Percentiles rank a stretch among this genome's conserved stretches.
phyloP scores from a whole-genome alignment of 2,797 vertebrate genomes.

The Oryzias sinensis region DNA sequence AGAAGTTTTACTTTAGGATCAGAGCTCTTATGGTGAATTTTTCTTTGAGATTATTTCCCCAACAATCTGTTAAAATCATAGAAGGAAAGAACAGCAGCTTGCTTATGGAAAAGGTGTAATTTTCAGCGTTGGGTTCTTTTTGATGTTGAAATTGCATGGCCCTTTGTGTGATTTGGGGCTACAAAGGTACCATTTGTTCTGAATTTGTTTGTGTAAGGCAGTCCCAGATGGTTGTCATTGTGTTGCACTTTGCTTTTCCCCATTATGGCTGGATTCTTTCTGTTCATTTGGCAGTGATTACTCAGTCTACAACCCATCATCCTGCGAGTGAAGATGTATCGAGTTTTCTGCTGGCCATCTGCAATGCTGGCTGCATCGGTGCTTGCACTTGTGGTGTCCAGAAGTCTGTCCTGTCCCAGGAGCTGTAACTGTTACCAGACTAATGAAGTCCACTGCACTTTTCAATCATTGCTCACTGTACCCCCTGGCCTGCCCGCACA shows the following conservation, averaged over 20 bases:
- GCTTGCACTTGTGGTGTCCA: conserved; percentile 40
- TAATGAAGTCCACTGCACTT: conserved; percentile 94
- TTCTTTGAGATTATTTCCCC: no score
- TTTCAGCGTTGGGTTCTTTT: background rate
- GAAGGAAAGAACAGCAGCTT: background rate
- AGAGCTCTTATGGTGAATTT: background rate
- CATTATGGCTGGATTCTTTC: conserved; percentile 15
- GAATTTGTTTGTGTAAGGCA: background rate
- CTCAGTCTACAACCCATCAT: conserved; percentile 13
- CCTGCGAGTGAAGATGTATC: conserved; percentile 32
- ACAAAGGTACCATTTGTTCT: background rate
- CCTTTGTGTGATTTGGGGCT: background rate
- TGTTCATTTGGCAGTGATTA: conserved; percentile 37
- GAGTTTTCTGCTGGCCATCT: conserved; percentile 27
- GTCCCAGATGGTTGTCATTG: conserved; percentile 18
- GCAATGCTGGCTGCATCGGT: conserved; percentile 74
- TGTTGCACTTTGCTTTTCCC: conserved; percentile 13
- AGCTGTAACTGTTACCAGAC: conserved; percentile 90
- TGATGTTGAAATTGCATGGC: conserved; percentile 3
- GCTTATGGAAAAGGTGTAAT: conserved; percentile 24
- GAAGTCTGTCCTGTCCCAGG: conserved; percentile 77
- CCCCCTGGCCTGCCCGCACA: conserved; percentile 80
- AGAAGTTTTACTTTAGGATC: background rate
- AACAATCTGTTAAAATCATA: no score
- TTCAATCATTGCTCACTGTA: conserved; percentile 84